phyloP scores from a whole-genome alignment of 1,140 invertebrate species.

The Drosophila neocordata region DNA sequence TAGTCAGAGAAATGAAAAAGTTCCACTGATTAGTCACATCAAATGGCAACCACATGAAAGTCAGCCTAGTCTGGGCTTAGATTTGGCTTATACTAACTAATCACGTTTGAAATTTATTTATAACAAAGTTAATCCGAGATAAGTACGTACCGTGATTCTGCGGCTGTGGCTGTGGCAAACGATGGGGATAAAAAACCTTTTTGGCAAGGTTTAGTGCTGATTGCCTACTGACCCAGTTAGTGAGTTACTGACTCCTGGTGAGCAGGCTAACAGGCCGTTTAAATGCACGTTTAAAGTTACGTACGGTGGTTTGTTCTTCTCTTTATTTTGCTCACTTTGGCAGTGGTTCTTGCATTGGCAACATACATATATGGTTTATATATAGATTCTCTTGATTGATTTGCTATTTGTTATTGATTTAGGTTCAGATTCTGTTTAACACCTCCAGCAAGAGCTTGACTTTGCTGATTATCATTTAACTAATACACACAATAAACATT shows the following conservation, averaged over 20 bases:
- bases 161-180: neutral
- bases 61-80: neutral
- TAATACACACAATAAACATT: conserved; percentile 16
- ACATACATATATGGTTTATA: neutral
- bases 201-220: conserved; percentile 19
- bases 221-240: conserved; percentile 60
- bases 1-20: neutral
- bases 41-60: conserved; percentile 1
- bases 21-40: conserved; percentile 2
- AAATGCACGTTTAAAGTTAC: conserved; percentile 37
- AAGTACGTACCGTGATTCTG: conserved; percentile 6
- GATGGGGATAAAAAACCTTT: conserved; percentile 25
- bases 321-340: conserved; percentile 29
- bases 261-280: conserved; percentile 19
- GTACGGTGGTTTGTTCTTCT: conserved; percentile 1
- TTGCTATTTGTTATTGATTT: neutral
- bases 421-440: neutral
- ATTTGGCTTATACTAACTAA: conserved; percentile 5
- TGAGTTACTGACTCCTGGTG: conserved; percentile 4
- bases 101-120: conserved; percentile 8
- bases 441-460: neutral
- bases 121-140: conserved; percentile 15
- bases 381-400: conserved; percentile 2
- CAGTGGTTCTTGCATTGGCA: conserved; percentile 34
- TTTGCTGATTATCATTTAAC: conserved; percentile 1